phyloP scores from a whole-genome alignment of 1,140 invertebrate genomes.

The Arion vulgaris region DNA sequence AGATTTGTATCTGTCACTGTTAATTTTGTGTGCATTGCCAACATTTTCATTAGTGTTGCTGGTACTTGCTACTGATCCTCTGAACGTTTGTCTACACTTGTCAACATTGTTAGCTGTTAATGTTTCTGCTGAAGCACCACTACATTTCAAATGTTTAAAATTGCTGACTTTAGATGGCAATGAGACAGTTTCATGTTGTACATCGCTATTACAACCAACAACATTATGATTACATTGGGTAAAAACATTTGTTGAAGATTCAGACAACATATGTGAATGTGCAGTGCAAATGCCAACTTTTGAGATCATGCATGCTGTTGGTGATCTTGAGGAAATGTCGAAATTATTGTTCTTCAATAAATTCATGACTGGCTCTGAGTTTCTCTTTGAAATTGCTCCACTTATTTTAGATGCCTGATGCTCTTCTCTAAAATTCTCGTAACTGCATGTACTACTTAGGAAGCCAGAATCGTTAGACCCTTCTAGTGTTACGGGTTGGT shows the following conservation, averaged over 20 bases:
- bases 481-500: not conserved
- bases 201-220: not conserved
- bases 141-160: not conserved
- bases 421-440: conserved; percentile 13
- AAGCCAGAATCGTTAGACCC: conserved; percentile 17
- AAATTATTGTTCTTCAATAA: not conserved
- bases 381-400: not conserved
- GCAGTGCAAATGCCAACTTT: not conserved
- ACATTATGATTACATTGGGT: not conserved
- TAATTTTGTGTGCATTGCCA: not conserved
- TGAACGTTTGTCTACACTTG: not conserved
- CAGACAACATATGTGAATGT: not conserved
- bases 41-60: not conserved
- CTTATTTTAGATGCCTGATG: not conserved
- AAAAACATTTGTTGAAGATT: not conserved
- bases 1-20: not conserved
- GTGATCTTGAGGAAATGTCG: not conserved
- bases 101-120: not conserved
- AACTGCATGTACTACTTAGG: not conserved
- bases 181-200: not conserved
- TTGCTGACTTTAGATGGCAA: not conserved
- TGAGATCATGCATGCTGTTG: not conserved
- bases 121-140: not conserved
- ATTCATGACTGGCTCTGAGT: not conserved
- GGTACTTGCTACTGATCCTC: not conserved